Percentiles rank a stretch among this genome's conserved stretches.
Evolutionary conservation across 2,888 invertebrate genomes (phyloP).

Genomic region (Coleophora flavipennella): DNA sequence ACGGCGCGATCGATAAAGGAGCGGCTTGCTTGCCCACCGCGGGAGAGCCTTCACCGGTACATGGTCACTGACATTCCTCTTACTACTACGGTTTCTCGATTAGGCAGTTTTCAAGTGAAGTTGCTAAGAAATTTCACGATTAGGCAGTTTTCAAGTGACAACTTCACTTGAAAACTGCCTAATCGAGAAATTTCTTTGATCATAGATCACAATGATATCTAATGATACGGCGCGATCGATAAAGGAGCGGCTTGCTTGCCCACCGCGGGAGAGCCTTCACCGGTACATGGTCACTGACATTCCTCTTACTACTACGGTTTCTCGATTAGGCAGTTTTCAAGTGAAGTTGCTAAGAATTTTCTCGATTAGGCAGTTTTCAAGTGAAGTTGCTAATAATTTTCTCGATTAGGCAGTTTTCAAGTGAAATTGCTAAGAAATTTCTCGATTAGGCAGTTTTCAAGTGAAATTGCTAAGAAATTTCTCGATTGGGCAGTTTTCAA

Average conservation of each 20-base stretch:
- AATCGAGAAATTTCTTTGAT: conserved; percentile 31
- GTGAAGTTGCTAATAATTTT: conserved; percentile 8
- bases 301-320: conserved; percentile 6
- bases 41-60: conserved; percentile 34
- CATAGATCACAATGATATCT: conserved; percentile 68
- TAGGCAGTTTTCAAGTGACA: too few relatives aligned
- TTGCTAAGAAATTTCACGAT: too few relatives aligned
- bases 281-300: too few relatives aligned
- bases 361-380: too few relatives aligned
- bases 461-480: too few relatives aligned
- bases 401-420: background rate
- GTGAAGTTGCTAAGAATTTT: too few relatives aligned
- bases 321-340: background rate
- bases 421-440: too few relatives aligned
- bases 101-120: too few relatives aligned
- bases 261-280: conserved; percentile 50
- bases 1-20: conserved; percentile 60
- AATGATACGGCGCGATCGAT: conserved; percentile 65
- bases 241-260: conserved; percentile 47
- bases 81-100: conserved; percentile 6
- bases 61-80: too few relatives aligned
- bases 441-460: too few relatives aligned
- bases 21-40: conserved; percentile 49
- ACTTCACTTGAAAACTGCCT: too few relatives aligned
- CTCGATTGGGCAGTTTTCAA: too few relatives aligned